phyloP scores from a whole-genome alignment of 2,113 vertebrate species.

The Salvator merianae region DNA sequence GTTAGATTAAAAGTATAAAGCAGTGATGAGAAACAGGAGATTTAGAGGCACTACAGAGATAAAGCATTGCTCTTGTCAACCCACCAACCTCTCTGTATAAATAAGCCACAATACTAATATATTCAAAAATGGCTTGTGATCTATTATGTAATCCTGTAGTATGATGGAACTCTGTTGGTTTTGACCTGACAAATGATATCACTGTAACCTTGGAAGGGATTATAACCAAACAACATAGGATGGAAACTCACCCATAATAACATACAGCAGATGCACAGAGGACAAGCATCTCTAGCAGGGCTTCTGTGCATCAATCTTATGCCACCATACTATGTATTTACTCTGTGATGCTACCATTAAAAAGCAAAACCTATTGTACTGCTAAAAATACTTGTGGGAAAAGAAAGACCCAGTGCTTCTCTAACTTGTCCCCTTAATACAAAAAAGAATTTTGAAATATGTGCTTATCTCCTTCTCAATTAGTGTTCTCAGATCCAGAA shows the following conservation, averaged over 20 bases:
- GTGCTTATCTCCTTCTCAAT: constrained; percentile 23
- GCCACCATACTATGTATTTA: neutral
- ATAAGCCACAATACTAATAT: constrained; percentile 70
- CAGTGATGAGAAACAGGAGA: rapidly evolving
- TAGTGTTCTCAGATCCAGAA: constrained; percentile 58
- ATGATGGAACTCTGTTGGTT: constrained; percentile 61
- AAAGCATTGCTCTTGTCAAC: neutral
- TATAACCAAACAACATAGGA: constrained; percentile 55
- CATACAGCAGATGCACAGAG: constrained; percentile 30
- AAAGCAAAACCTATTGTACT: neutral
- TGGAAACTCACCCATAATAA: constrained; percentile 17
- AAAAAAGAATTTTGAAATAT: neutral
- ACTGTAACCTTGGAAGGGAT: constrained; percentile 68
- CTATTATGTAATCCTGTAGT: constrained; percentile 70
- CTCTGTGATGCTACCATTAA: neutral
- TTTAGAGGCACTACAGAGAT: neutral
- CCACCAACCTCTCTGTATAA: constrained; percentile 48
- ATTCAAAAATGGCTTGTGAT: constrained; percentile 63
- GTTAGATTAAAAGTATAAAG: neutral
- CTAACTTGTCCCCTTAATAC: neutral
- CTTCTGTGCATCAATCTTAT: rapidly evolving
- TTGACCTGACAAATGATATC: constrained; percentile 67
- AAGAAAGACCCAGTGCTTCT: neutral
- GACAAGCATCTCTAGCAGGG: constrained; percentile 25
- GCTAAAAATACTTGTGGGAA: neutral